Evolutionary conservation across 2,888 invertebrate species (phyloP).

Genomic region (Melitaea athalia): DNA sequence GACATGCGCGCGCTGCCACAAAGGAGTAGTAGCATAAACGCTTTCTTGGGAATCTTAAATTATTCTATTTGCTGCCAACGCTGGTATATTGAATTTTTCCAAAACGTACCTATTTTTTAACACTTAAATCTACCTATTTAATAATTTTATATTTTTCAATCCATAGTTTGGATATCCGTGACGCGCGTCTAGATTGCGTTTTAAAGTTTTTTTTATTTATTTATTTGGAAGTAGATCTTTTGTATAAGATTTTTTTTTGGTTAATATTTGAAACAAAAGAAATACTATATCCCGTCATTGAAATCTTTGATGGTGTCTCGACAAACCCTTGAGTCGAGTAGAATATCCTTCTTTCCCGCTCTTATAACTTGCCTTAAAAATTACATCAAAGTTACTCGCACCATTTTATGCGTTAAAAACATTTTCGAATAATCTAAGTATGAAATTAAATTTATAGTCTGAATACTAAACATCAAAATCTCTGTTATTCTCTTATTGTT

Average conservation of each 20-base stretch:
- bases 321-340: not conserved
- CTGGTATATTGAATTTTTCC: not conserved
- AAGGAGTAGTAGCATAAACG: slow-evolving; percentile 26
- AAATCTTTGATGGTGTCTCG: not conserved
- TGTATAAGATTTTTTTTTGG: not conserved
- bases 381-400: not conserved
- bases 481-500: no score
- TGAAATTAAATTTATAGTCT: no score
- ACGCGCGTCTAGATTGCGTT: no score
- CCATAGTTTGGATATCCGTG: no score
- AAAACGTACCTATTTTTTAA: no score
- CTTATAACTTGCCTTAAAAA: slow-evolving; percentile 2
- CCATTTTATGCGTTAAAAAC: not conserved
- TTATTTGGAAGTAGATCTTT: not conserved
- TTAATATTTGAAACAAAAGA: not conserved
- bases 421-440: not conserved
- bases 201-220: no score
- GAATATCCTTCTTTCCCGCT: not conserved
- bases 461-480: no score
- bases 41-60: slow-evolving; percentile 10
- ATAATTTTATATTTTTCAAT: no score
- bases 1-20: slow-evolving; percentile 13
- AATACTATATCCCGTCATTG: not conserved
- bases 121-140: no score
- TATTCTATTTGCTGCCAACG: not conserved